Conservation (phyloP, 2,797 vertebrate species). For the Cyprinodon diabolis region DNA sequence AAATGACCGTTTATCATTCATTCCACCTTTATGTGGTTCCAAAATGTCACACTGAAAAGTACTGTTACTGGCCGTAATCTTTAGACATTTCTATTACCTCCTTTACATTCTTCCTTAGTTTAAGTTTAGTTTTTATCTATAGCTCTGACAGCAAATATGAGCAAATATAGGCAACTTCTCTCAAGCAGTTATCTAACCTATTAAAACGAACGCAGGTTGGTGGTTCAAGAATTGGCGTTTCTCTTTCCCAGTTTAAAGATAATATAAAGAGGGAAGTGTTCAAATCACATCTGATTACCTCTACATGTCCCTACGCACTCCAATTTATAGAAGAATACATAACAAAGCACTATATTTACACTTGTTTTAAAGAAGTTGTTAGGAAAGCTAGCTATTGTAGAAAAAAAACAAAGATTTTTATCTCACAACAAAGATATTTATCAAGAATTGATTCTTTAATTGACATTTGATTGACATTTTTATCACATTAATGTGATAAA, state of each 20-base stretch:
- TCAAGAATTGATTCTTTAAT: no score
- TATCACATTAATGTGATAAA: no score
- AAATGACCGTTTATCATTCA: not conserved
- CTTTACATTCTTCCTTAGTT: not conserved
- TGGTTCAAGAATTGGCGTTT: not conserved
- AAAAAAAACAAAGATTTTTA: no score
- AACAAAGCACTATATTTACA: not conserved
- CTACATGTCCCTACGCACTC: not conserved
- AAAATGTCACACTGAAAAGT: no score
- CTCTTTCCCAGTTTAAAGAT: not conserved
- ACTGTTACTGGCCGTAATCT: not conserved
- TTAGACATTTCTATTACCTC: not conserved
- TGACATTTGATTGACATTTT: no score
- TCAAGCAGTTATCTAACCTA: not conserved
- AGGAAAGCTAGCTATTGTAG: no score
- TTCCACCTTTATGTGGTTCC: no score
- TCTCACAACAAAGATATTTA: no score
- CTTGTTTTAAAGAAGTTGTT: no score
- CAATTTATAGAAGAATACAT: not conserved
- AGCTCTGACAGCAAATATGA: not conserved
- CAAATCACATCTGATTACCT: not conserved
- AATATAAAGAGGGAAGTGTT: not conserved
- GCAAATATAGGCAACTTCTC: not conserved
- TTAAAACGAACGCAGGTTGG: not conserved
- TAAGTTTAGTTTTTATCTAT: not conserved